Evolutionary conservation across 1,140 invertebrate species (phyloP), one percentile per base, ranked within the genome.

Genomic region (Hormaphis cornu): DNA sequence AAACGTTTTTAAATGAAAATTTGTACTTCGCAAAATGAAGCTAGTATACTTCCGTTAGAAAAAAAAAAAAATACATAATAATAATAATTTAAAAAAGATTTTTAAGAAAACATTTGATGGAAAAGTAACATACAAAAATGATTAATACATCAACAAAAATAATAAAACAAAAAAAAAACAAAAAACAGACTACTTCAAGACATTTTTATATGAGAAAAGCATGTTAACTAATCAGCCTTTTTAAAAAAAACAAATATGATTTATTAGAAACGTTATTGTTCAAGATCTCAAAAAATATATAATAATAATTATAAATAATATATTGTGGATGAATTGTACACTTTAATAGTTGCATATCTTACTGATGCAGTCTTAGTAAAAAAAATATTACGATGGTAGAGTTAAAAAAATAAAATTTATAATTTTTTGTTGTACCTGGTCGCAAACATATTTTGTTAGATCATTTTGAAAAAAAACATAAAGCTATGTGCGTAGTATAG

Each of bases 181-280:
- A 54, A 54, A 58, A 40, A 58, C 35, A 58, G 35, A 22, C 14
- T 40, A 58, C 33, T 18, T 6, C 22, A 24, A 56, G 20, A 24
- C 9, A 14, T 58, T 24, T 58, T 52, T 40, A 16, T 46, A 42
- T 44, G 42, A 61, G 46, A 33, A 58, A 61, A 61, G 58, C 58
- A 18, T 22, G 58, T 61, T 61, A 61, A 61, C 58, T 61, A 61
- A 61, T 61, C 58, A 61, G 58, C 58, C 58, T 61, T 61, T 30
- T 44, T 24, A 40, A 50, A 44, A 58, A 58, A 40, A 58, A 24
- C 54, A 24, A 37, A 24, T 24, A 40, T 1, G 3, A 54, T 20
- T 54, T 54, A 12, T 58, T 40, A 37, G 33, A 58, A 58, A 58
- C 20, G 46, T 37, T 37, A 8, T 37, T 37, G 22, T 61, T 46